A percentile compares a stretch with the other conserved stretches of the same genome.
Evolutionary conservation across 37 sponge, comb jelly and placozoan species (phyloP).

Genomic region (Bolinopsis microptera): DNA sequence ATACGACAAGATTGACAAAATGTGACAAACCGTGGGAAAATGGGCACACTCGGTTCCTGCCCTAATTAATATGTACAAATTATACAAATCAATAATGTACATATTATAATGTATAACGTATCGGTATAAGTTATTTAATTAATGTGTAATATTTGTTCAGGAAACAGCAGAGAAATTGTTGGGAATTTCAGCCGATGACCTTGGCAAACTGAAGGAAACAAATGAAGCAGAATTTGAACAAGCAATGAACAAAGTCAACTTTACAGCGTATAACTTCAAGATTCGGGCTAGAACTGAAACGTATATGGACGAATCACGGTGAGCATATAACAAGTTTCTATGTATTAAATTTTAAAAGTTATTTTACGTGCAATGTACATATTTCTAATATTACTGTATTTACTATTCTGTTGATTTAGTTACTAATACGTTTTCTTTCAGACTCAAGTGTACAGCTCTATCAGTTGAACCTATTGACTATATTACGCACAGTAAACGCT

Average conservation of each 20-base stretch:
- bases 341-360: neutral
- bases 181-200: constrained; percentile 68
- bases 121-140: too few species aligned
- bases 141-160: too few species aligned
- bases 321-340: neutral
- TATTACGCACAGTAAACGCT: neutral
- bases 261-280: constrained; percentile 72
- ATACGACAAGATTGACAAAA: too few species aligned
- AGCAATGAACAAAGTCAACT: constrained; percentile 74
- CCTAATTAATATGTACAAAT: too few species aligned
- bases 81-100: too few species aligned
- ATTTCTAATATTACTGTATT: neutral
- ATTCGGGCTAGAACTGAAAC: constrained; percentile 85
- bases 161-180: constrained; percentile 77
- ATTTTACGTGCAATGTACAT: neutral
- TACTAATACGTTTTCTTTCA: neutral
- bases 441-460: constrained; percentile 18
- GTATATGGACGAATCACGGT: constrained; percentile 72
- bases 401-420: neutral
- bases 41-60: too few species aligned
- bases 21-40: too few species aligned
- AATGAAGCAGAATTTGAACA: constrained; percentile 74
- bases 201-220: constrained; percentile 79
- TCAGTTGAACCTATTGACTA: neutral
- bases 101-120: too few species aligned